These are phyloP conservation scores for Danaus chrysippus DNA, from an alignment of 2,888 invertebrate genomes.

Conservation along the genomic window DNA sequence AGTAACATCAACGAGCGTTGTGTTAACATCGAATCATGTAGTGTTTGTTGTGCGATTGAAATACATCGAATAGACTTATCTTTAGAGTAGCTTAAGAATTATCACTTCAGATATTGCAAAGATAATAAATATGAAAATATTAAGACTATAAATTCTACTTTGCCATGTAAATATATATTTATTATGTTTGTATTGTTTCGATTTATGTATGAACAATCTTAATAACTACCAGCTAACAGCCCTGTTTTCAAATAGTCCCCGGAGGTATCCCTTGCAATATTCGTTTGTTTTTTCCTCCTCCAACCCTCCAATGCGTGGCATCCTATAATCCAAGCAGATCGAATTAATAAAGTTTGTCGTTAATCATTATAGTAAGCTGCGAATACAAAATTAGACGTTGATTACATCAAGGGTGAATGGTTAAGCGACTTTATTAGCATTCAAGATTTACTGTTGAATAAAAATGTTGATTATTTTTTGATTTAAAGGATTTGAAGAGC, in stretches of 20 bases:
- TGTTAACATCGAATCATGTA: too few relatives aligned
- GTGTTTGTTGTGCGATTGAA: not conserved
- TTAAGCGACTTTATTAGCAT: conserved; percentile 61
- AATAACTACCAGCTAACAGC: conserved; percentile 30
- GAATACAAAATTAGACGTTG: conserved; percentile 74
- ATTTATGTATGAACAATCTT: too few relatives aligned
- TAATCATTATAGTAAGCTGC: conserved; percentile 76
- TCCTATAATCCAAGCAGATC: conserved; percentile 69
- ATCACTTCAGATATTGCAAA: not conserved
- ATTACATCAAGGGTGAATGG: conserved; percentile 65
- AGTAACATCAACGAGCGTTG: too few relatives aligned
- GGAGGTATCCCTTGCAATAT: conserved; percentile 59
- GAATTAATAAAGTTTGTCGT: conserved; percentile 77
- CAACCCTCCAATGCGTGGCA: conserved; percentile 50
- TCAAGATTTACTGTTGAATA: conserved; percentile 50
- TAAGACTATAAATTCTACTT: not conserved
- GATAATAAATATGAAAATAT: not conserved
- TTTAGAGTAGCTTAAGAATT: not conserved
- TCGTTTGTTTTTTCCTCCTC: conserved; percentile 71
- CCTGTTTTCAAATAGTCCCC: conserved; percentile 46
- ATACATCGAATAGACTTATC: not conserved
- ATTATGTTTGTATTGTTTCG: too few relatives aligned
- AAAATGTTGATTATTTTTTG: conserved; percentile 45
- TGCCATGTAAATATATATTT: too few relatives aligned
- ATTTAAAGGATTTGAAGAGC: conserved; percentile 30